Evolutionary conservation across 2,888 invertebrate species (phyloP), one percentile per base, ranked within the genome.

Genomic region (Acrobasis consociella): DNA sequence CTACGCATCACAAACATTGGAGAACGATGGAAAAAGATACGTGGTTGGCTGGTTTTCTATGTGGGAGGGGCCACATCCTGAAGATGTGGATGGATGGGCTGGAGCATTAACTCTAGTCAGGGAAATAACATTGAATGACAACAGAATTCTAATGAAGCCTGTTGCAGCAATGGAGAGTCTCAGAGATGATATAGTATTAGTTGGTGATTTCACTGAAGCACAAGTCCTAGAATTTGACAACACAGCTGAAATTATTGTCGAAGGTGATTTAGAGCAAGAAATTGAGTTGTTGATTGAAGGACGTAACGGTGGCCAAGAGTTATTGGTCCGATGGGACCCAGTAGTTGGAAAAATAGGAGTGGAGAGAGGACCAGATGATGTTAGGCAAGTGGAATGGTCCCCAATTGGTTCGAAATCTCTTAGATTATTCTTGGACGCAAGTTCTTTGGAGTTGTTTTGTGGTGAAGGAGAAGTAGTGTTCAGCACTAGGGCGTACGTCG

Each of bases 381-480:
- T 87, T 1, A 80, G 91, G 49, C 89, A 88, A 66, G 85, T 89
- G n/a, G 86, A 87, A 64, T 91, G 92, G 92, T 68, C 68, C 17
- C 87, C 87, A 0, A 73, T 82, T 7, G 73, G 72, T 0, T 78
- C 81, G 0, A 69, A 68, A 15, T 64, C 71, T 1, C 89, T 86
- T 89, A 80, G 89, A 60, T 72, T 92, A 1, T 91, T 89, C 70
- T 67, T 92, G 7, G 92, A 92, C 62, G 77, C 91, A 5, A 89
- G 89, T 69, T 90, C 91, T 1, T 42, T 92, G 62, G 91, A 92
- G 67, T 65, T 91, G 52, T 92, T 92, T 75, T 91, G 91, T 59
- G 91, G 91, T 0, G 86, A 89, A 67, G 91, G 91, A 0, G 91
- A 91, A 63, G 90, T 87, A 0, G 91, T 91, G 0, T 89, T 92